A percentile compares a stretch with the other conserved stretches of the same genome.
phyloP scores from a whole-genome alignment of 2,797 vertebrate species.

The Setipinna tenuifilis region DNA sequence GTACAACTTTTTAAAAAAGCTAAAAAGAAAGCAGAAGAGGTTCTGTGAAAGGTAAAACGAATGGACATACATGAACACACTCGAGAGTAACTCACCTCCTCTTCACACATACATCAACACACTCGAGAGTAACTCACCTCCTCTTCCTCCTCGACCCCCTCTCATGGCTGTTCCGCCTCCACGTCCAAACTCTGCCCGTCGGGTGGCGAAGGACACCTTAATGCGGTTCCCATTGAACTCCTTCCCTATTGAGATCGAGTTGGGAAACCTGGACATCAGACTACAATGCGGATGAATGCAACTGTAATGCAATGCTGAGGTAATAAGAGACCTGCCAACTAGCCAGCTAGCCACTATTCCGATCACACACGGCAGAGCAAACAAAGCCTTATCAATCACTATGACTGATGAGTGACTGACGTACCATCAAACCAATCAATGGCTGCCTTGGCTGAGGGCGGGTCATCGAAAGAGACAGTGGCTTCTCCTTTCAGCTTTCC shows the following conservation, averaged over 20 bases:
- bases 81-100: conserved; percentile 70
- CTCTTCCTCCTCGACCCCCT: conserved; percentile 79
- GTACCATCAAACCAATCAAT: conserved; percentile 92
- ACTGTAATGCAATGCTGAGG: too few species aligned
- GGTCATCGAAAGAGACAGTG: conserved; percentile 90
- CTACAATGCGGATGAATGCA: not conserved
- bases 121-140: conserved; percentile 66
- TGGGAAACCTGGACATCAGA: not conserved
- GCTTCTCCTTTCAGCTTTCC: conserved; percentile 92
- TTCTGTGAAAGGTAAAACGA: not conserved
- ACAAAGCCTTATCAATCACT: not conserved
- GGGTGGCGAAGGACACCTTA: conserved; percentile 89
- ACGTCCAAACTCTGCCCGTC: conserved; percentile 84
- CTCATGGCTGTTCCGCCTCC: conserved; percentile 78
- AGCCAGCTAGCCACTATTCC: not conserved
- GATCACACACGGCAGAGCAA: not conserved
- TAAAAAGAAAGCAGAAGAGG: too few species aligned
- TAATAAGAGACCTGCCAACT: not conserved
- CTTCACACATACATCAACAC: conserved; percentile 42
- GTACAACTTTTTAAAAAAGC: too few species aligned
- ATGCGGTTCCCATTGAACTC: conserved; percentile 89
- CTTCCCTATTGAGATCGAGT: conserved; percentile 70
- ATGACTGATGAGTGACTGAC: conserved; percentile 31
- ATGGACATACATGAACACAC: not conserved
- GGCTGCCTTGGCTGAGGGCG: conserved; percentile 89